phyloP scores from a whole-genome alignment of 1,140 invertebrate species.

The Portunus trituberculatus region DNA sequence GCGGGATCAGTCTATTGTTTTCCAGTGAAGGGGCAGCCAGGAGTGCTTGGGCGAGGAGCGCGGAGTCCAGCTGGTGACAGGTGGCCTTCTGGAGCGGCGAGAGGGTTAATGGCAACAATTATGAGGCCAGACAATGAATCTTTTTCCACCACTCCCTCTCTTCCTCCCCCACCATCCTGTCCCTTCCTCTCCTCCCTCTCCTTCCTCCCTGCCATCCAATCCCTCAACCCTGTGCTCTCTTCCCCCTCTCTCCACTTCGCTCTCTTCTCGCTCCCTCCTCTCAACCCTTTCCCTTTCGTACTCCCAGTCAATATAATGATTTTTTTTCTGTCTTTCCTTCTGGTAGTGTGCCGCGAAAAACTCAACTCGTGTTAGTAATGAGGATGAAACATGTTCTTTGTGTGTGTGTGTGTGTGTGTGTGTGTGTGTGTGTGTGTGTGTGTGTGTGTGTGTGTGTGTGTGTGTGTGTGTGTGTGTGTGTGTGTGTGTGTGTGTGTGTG shows the following conservation, averaged over 20 bases:
- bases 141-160: background rate
- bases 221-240: background rate
- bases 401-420: too few species aligned
- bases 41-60: background rate
- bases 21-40: background rate
- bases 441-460: too few species aligned
- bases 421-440: too few species aligned
- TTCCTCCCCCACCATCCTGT: background rate
- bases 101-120: background rate
- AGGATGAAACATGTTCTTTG: background rate
- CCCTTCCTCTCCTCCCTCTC: background rate
- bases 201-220: background rate
- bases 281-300: constrained; percentile 12
- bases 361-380: background rate
- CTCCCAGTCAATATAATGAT: background rate
- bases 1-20: background rate
- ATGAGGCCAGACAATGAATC: constrained; percentile 13
- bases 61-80: constrained; percentile 10
- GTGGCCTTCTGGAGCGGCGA: background rate
- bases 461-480: too few species aligned
- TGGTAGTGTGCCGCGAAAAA: background rate
- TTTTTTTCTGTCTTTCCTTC: background rate
- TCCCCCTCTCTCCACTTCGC: background rate
- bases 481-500: too few species aligned
- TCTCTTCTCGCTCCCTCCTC: background rate